Evolutionary conservation across 2,113 vertebrate genomes (phyloP), one percentile per base, ranked within the genome.

Genomic region (Chamaetylas fuelleborni): DNA sequence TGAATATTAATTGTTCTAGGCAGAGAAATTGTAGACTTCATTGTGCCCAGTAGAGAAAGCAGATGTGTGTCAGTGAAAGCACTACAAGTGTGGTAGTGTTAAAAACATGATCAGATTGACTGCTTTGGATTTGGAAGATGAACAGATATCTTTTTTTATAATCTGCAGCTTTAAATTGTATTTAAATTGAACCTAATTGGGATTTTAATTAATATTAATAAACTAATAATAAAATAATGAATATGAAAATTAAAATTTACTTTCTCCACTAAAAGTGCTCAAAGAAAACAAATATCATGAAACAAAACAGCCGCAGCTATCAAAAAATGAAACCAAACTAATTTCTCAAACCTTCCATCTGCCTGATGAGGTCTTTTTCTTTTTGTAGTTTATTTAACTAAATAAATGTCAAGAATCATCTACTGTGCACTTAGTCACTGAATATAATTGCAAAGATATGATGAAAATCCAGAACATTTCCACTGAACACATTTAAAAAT

Each of bases 41-140:
- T 33, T 58, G 36, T 70, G 34, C 33, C 34, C n/a, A 8, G 8
- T 48, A 67, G 85, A 70, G 47, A 25, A 81, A 62, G 24, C 8
- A 51, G 29, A 40, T 36, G 12, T n/a, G 38, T 74, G 70, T 22
- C 26, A 26, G 23, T 29, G 53, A 18, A 80, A 73, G 11, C 22
- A 31, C 5, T 64, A 4, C 0, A 1, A 24, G 3, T 56, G 66
- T 40, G 12, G 36, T 8, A 19, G 6, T 19, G 5, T 70, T 67
- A 38, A 48, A 62, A 87, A 80, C 29, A 5, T 4, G 11, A 42
- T 71, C 19, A 84, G 7, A 36, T 26, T 31, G 29, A 31, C 19
- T 73, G 22, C 19, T 65, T 86, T 62, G 48, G 28, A 62, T 76
- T 53, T 69, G 16, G 50, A 78, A 83, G 22, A 14, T n/a, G 26